Conservation (phyloP, 2,797 vertebrate genomes). For the Rhynchonycteris naso region DNA sequence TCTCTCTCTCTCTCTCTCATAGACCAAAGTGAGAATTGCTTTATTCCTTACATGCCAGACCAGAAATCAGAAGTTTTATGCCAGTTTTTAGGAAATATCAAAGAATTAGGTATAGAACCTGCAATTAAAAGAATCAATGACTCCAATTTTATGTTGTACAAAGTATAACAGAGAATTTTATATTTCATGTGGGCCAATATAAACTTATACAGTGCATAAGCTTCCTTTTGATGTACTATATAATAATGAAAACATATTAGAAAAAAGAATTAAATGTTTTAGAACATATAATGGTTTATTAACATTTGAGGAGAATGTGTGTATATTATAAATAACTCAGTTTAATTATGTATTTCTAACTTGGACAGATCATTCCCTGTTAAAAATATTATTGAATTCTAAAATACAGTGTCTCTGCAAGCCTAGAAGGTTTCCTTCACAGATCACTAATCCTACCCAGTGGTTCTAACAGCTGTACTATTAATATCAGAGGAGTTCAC, state of each 20-base stretch:
- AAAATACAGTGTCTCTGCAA: constrained; percentile 35
- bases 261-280: not conserved
- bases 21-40: not conserved
- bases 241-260: not conserved
- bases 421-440: constrained; percentile 46
- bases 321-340: not conserved
- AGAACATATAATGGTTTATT: not conserved
- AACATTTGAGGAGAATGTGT: not conserved
- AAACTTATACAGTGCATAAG: too few species aligned
- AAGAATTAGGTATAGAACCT: not conserved
- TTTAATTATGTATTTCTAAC: not conserved
- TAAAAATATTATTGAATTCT: constrained; percentile 48
- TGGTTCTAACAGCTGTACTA: constrained; percentile 8
- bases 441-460: constrained; percentile 58
- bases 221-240: not conserved
- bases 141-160: not conserved
- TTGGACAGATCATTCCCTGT: not conserved
- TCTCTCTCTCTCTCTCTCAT: not conserved
- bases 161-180: not conserved
- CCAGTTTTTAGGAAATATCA: not conserved
- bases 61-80: not conserved
- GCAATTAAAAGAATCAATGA: not conserved
- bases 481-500: constrained; percentile 57
- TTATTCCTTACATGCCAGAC: not conserved
- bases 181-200: not conserved